Evolutionary conservation across 2,113 vertebrate genomes (phyloP).

Genomic region (Condylura cristata): DNA sequence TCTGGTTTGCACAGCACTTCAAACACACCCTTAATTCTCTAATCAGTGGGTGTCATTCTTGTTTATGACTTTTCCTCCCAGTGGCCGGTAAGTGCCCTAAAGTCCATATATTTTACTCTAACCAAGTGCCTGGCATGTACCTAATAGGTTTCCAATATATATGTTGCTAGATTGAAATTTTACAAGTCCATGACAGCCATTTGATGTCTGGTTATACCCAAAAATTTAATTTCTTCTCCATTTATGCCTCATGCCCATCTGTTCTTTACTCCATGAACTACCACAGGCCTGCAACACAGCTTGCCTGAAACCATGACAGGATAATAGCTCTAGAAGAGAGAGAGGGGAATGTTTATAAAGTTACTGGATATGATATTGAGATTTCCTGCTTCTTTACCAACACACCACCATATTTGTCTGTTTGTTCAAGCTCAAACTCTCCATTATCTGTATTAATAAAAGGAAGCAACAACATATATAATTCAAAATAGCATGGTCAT

Average conservation of each 20-base stretch:
- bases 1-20: background rate
- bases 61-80: background rate
- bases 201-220: background rate
- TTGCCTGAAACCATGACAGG: background rate
- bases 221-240: background rate
- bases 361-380: background rate
- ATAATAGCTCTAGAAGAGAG: background rate
- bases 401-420: background rate
- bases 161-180: background rate
- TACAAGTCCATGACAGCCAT: background rate
- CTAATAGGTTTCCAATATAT: background rate
- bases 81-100: background rate
- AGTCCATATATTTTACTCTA: background rate
- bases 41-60: background rate
- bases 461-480: background rate
- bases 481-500: background rate
- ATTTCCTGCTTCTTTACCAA: background rate
- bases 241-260: background rate
- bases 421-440: conserved; percentile 25
- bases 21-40: background rate
- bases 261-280: background rate
- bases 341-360: background rate
- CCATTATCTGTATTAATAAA: background rate
- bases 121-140: background rate
- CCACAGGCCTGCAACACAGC: background rate